phyloP scores from a whole-genome alignment of 1,140 invertebrate species.

The Bombus pascuorum region DNA sequence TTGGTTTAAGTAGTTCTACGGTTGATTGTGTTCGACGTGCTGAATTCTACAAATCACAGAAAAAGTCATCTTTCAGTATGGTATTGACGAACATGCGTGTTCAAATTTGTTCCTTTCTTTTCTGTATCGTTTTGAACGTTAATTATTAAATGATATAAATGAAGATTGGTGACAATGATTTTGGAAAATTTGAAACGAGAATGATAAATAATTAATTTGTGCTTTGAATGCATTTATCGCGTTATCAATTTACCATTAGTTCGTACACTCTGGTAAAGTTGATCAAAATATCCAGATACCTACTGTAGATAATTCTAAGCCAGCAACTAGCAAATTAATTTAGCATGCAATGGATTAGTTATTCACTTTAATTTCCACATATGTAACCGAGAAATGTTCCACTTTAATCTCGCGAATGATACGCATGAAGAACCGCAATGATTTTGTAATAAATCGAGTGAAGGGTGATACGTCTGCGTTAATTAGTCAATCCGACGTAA shows the following conservation, averaged over 20 bases:
- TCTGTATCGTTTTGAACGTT: too few species aligned
- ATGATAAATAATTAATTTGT: too few species aligned
- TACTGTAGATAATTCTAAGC: not conserved
- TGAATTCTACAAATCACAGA: conserved; percentile 84
- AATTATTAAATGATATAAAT: too few species aligned
- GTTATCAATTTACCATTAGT: not conserved
- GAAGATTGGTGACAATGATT: too few species aligned
- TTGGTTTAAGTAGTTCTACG: conserved; percentile 85
- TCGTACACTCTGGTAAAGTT: too few species aligned
- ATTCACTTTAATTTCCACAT: not conserved
- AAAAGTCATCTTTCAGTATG: too few species aligned
- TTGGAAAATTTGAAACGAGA: too few species aligned
- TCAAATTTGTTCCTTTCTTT: too few species aligned
- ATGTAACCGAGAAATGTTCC: not conserved
- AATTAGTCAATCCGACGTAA: not conserved
- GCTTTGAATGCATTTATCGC: too few species aligned
- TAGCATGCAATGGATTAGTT: not conserved
- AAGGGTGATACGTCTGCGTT: conserved; percentile 55
- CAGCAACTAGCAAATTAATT: not conserved
- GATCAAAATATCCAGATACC: too few species aligned
- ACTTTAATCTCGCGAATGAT: not conserved
- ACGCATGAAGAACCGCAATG: not conserved
- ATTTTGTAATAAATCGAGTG: conserved; percentile 53
- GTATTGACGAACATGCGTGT: too few species aligned
- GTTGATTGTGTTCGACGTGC: conserved; percentile 86